Base-by-base conservation (phyloP, 37 sponge, comb jelly and placozoan genomes). In the Oopsacas minuta region DNA sequence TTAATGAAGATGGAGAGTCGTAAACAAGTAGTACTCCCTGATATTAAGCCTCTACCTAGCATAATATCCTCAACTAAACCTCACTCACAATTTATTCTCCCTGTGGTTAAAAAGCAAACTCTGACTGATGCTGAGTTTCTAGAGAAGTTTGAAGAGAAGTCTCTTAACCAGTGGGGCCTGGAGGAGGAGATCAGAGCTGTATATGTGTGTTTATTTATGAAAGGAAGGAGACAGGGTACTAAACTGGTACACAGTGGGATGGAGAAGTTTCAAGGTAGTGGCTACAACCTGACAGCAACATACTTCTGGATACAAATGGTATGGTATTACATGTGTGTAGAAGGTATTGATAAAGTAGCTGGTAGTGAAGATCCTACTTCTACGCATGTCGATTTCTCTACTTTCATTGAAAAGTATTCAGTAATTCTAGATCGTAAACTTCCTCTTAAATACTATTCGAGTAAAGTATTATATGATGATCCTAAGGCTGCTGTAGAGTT, bases 281-380 rank as follows among this genome's bases (percentile, higher is more conserved):
- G 83, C 1, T 82, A 39, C 39, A 37, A 82, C 83, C 39, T 82
- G n/a, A 82, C 83, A 7, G n/a, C 28, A 5, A 82, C 83, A 37
- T 82, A 82, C 83, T 82, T 82, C 39, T 82, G 83, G 83, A 82
- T 82, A 15, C 83, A 82, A 82, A 39, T 82, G 83, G 83, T 82
- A 5, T 82, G 83, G 83, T 38, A 82, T 82, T 37, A 37, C 38
- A 82, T 82, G 83, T 37, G 39, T 35, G 30, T 20, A 23, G 83
- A 37, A 10, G 83, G 83, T 37, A 8, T 82, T 10, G 83, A 37
- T 38, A 22, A 37, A 23, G 36, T 25, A 5, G 5, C 83, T 39
- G 83, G 39, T n/a, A 34, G 17, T 8, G 83, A 82, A 3, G 83
- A 28, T 3, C 17, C 83, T 61, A n/a, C 75, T 25, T 17, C 51